Evolutionary conservation across 2,797 vertebrate genomes (phyloP), one percentile per base, ranked within the genome.

Genomic region (Rhodeus uyekii): DNA sequence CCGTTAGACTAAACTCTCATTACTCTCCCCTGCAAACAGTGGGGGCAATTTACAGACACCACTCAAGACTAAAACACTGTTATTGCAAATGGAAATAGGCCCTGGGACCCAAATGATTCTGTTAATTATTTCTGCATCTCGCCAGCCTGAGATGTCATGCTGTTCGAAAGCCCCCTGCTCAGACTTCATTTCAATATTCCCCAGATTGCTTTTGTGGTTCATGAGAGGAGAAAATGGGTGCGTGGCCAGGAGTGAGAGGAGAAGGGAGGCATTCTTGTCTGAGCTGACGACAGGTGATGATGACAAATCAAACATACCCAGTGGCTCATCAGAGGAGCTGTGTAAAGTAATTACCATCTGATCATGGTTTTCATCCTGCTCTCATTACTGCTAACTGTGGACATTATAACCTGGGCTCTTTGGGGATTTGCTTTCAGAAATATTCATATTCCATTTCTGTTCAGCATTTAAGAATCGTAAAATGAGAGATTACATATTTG

Each of bases 131-230:
- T 87, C 83, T 83, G 68, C 78, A 79, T 85, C 83, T 81, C 85
- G 14, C 50, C 27, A 44, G 82, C 76, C 76, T 19, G 36, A 74
- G 84, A 60, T 80, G 86, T 58, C 81, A 60, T 64, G 76, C 87
- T 81, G 84, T 63, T 81, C 72, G 5, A 69, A 84, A 60, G 67
- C 87, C 87, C 79, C 83, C 78, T 81, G 87, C 80, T 83, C 81
- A 82, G 85, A 92, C 89, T 91, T 94, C 91, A 94, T 94, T 93
- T 94, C 90, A 92, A 91, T 93, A 93, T 92, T 90, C 68, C 78
- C 73, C 67, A 82, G 85, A 85, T 87, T 86, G 77, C 80, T 55
- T 84, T 83, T 89, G 87, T 73, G 78, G 91, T 89, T 91, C 87
- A 91, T 90, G 89, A 91, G 81, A 85, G 27, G 3, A 65, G 60